Evolutionary conservation across 1,140 invertebrate species (phyloP), one percentile per base, ranked within the genome.

Genomic region (Drosophila malerkotliana): DNA sequence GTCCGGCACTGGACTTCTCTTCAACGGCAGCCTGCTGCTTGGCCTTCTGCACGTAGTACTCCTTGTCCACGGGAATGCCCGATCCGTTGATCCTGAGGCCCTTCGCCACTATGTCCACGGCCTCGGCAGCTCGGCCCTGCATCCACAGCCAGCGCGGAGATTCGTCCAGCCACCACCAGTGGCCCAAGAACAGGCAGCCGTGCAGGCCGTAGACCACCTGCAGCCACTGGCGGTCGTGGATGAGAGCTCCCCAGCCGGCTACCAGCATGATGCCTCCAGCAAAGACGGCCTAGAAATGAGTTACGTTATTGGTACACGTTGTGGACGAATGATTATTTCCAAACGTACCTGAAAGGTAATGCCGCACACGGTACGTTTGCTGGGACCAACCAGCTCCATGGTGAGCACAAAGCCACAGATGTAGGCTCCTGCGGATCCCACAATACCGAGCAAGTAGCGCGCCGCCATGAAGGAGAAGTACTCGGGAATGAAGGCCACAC

Each of bases 111-210:
- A 97, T 96, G 1, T 93, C 92, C 0, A 96, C 93, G 0, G 96
- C 94, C 91, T 97, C 96, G 30, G 93, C 93, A 1, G 93, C 92
- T 41, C 95, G 93, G 1, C 96, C 96, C 82, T 97, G 95, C 6
- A 95, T 94, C 96, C 96, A 97, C 3, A 97, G 92, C 96, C 96
- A 97, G 28, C 96, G 93, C 0, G 96, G 96, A 2, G 96, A 97
- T 92, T 97, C 97, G 63, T 97, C 96, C 93, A 97, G 95, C 1
- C 96, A 92, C 96, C 97, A 98, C 94, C 95, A 97, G 90, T 97
- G 96, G 1, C 93, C 94, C 4, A 97, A 90, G 0, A 98, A 93
- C 0, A 97, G 78, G 5, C 95, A 82, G 75, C 95, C 94, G 71
- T 97, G 96, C 12, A 96, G 81, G 1, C 97, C 97, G 81, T 97